Conservation (phyloP, 2,113 vertebrate species). For the Dasyprocta punctata region DNA sequence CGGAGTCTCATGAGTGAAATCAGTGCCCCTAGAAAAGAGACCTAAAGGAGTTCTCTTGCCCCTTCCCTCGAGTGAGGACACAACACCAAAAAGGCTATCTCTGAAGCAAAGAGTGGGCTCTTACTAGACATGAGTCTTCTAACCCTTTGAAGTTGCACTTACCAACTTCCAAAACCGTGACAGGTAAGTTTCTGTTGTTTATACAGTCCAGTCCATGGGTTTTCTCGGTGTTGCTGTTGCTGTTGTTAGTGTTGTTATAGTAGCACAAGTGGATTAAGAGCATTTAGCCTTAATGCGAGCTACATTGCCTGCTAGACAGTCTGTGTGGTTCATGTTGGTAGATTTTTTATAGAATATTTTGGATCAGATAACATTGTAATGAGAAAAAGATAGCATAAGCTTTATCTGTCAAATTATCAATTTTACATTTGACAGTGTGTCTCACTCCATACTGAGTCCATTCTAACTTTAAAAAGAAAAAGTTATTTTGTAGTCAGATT, state of each 20-base stretch:
- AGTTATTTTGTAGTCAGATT: not conserved
- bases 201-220: not conserved
- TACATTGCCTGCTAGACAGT: not conserved
- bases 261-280: not conserved
- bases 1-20: not conserved
- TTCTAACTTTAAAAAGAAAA: conserved; percentile 30
- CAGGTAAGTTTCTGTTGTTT: not conserved
- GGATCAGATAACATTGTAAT: not conserved
- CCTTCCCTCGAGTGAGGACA: not conserved
- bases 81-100: not conserved
- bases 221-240: not conserved
- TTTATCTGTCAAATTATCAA: not conserved
- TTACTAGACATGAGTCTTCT: too few species aligned
- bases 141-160: not conserved
- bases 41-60: not conserved
- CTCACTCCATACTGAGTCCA: not conserved
- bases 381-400: not conserved
- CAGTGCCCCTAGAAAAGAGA: not conserved
- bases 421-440: not conserved
- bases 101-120: too few species aligned
- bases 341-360: not conserved
- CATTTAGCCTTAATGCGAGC: not conserved
- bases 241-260: not conserved
- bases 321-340: not conserved
- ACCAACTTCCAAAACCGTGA: not conserved